Evolutionary conservation across 2,888 invertebrate species (phyloP), one percentile per base, ranked within the genome.

Genomic region (Augochlorella aurata): DNA sequence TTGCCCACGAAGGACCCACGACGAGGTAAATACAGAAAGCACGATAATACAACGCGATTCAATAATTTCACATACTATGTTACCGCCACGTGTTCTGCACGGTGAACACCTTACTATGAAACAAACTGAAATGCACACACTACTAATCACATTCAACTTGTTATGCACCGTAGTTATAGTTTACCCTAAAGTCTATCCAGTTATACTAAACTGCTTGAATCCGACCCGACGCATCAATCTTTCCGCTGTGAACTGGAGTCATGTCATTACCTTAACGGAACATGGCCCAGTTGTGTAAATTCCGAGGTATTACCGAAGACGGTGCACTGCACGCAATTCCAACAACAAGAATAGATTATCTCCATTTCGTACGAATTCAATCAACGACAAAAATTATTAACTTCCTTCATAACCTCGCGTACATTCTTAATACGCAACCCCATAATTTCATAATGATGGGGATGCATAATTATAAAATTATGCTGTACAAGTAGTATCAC

Each of bases 171-270:
- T 61, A 61, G 52, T 52, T 52, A 52, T 52, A 52, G 61, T 61
- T 61, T 29, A 29, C 61, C 29, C 61, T 14, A 29, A 29, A 61
- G 58, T 29, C 24, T 18, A 29, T 61, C 24, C 16, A 8, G 61
- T 61, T 61, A 29, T 61, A 61, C 58, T 61, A 61, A 61, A 61
- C 58, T 61, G 8, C 58, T 29, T 14, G 24, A 61, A 61, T 24
- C 61, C 61, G 29, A 61, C 61, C 16, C 24, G 61, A 16, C 61
- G 61, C 61, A 61, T 61, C 61, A 61, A 29, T 61, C 61, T 61
- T 44, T 38, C 63, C 63, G 38, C 63, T 38, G 16, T 18, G 63
- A 18, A 63, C 63, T n/a, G 4, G 38, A 63, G 63, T 18, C 38
- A 3, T 16, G 38, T 38, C 38, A 29, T 38, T 63, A 63, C 29